Evolutionary conservation across 2,888 invertebrate species (phyloP), one percentile per base, ranked within the genome.

Genomic region (Mylabris sibirica): DNA sequence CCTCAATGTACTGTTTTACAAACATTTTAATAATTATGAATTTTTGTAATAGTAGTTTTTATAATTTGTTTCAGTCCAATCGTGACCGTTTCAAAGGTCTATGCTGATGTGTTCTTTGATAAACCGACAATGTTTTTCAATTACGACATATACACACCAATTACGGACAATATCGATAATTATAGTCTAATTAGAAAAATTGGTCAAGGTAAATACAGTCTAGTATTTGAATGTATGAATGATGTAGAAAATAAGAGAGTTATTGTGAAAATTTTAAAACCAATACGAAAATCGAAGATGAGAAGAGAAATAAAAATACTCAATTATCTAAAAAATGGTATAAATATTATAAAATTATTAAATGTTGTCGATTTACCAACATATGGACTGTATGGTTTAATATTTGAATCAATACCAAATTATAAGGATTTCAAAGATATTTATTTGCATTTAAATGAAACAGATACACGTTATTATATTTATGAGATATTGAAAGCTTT

Each of bases 401-500:
- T 85, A 12, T 84, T 85, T 66, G 85, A 84, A 70, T 79, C 81
- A 62, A 74, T 83, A 38, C 78, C 79, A 60, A 80, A 83, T 63
- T 81, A 80, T 60, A 82, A 81, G 17, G 84, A 84, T 68, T 85
- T 85, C 68, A 85, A 84, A 72, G 83, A 82, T 67, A 76, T 85
- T 61, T 84, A 84, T 71, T 75, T 84, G 67, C 80, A 78, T 59
- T 73, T 85, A 22, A 80, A 79, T n/a, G 84, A 84, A 67, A 77
- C 75, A 20, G 84, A 85, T 64, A 83, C 81, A 4, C 73, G 82
- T 44, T 86, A 79, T 77, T 87, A 87, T 74, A 76, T 86, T 22
- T 84, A 84, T 70, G 86, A 87, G 78, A 72, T 87, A 49, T 74
- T 87, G 65, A 86, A 84, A 77, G 86, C 84, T 1, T 69, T 85